A percentile compares a stretch with the other conserved stretches of the same genome.
These are phyloP conservation scores for Lanius ludovicianus DNA, from an alignment of 2,113 vertebrate genomes.

Conservation along the genomic window DNA sequence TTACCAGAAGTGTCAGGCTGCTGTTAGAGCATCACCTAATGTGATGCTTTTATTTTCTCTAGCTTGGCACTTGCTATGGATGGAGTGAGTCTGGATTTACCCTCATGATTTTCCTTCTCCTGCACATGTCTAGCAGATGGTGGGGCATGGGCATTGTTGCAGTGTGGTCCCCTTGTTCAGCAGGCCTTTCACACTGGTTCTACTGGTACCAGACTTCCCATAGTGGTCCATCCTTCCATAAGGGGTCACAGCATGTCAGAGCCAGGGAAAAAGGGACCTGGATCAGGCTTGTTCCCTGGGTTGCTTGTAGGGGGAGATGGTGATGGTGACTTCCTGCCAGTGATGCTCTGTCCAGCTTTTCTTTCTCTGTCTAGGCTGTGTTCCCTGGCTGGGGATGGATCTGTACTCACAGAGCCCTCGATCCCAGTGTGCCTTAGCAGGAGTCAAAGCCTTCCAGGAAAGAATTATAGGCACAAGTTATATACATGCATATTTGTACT, in stretches of 20 bases:
- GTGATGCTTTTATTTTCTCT: background rate
- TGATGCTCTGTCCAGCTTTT: background rate
- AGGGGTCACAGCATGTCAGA: background rate
- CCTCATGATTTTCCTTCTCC: background rate
- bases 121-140: background rate
- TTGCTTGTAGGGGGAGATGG: too few species aligned
- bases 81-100: background rate
- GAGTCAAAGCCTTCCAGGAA: background rate
- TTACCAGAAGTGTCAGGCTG: background rate
- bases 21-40: background rate
- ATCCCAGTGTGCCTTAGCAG: background rate
- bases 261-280: background rate
- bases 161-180: background rate
- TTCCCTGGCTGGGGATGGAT: background rate
- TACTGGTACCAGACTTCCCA: background rate
- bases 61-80: background rate
- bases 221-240: background rate
- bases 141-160: background rate
- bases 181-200: background rate
- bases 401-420: background rate
- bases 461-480: background rate
- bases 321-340: background rate
- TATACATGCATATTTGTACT: rapidly evolving
- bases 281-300: background rate
- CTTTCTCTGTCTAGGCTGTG: background rate